These are phyloP conservation scores for Discoglossus pictus DNA, from an alignment of 2,797 vertebrate genomes.

Conservation along the genomic window DNA sequence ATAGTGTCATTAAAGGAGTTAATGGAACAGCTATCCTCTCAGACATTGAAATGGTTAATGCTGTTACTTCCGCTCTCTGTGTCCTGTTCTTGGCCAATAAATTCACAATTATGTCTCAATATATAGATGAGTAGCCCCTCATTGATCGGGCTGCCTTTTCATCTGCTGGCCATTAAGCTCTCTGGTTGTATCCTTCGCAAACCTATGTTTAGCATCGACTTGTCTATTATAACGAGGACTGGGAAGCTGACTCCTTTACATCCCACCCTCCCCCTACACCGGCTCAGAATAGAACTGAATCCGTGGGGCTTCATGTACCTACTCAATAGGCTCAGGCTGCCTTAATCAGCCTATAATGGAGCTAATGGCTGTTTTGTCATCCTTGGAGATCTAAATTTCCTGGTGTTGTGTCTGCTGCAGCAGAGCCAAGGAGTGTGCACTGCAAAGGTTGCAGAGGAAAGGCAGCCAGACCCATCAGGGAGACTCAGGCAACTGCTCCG, in stretches of 20 bases:
- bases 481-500: conserved; percentile 60
- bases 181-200: conserved; percentile 34
- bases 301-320: conserved; percentile 70
- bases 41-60: background rate
- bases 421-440: conserved; percentile 70
- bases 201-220: conserved; percentile 46
- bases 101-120: conserved; percentile 18
- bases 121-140: conserved; percentile 11
- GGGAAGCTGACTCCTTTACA: conserved; percentile 35
- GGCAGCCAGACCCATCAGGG: conserved; percentile 62
- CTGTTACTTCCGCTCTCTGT: background rate
- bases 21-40: background rate
- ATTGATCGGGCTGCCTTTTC: conserved; percentile 17
- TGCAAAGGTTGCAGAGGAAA: conserved; percentile 69
- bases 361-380: conserved; percentile 83
- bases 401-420: conserved; percentile 76
- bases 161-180: conserved; percentile 20
- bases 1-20: no score
- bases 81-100: background rate
- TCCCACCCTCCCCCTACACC: conserved; percentile 40
- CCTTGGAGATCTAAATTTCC: conserved; percentile 80
- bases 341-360: conserved; percentile 81
- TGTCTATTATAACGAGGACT: conserved; percentile 33
- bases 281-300: conserved; percentile 66
- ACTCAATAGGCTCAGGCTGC: conserved; percentile 74